A percentile compares a stretch with the other conserved stretches of the same genome.
phyloP scores from a whole-genome alignment of 2,113 vertebrate species.

The Rana temporaria region DNA sequence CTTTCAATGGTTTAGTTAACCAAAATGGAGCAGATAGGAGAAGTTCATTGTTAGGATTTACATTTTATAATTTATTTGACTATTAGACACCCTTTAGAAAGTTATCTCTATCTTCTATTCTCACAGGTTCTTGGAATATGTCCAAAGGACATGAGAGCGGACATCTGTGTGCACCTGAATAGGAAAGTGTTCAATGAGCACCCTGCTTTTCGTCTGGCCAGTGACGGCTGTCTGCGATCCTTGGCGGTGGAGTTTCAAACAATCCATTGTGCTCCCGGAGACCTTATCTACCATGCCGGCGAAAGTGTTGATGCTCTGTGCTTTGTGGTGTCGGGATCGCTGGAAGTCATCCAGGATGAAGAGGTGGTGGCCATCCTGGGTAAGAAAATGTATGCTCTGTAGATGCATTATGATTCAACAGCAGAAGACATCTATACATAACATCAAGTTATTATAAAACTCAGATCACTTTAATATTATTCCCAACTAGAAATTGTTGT shows the following conservation, averaged over 20 bases:
- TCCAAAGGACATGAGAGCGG: conserved; percentile 97
- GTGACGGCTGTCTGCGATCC: conserved; percentile 92
- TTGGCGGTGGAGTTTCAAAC: conserved; percentile 96
- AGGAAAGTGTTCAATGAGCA: conserved; percentile 96
- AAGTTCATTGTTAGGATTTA: too few species aligned
- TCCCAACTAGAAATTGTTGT: too few species aligned
- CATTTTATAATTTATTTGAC: too few species aligned
- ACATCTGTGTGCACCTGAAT: conserved; percentile 97
- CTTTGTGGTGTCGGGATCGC: conserved; percentile 94
- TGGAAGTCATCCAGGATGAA: conserved; percentile 98
- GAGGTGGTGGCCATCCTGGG: conserved; percentile 98
- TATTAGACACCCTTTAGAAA: too few species aligned
- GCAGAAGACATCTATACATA: too few species aligned
- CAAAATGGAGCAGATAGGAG: too few species aligned
- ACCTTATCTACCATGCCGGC: conserved; percentile 95
- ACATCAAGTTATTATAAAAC: too few species aligned
- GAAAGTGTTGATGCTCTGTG: conserved; percentile 95
- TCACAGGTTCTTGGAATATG: conserved; percentile 92
- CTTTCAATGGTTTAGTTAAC: too few species aligned
- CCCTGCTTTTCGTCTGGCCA: conserved; percentile 93
- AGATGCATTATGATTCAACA: too few species aligned
- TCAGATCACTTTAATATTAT: too few species aligned
- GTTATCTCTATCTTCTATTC: conserved; percentile 39
- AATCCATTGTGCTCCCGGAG: conserved; percentile 93
- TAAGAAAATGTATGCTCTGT: conserved; percentile 62